Base-by-base conservation (phyloP, 2,113 vertebrate species). In the Podarcis muralis region DNA sequence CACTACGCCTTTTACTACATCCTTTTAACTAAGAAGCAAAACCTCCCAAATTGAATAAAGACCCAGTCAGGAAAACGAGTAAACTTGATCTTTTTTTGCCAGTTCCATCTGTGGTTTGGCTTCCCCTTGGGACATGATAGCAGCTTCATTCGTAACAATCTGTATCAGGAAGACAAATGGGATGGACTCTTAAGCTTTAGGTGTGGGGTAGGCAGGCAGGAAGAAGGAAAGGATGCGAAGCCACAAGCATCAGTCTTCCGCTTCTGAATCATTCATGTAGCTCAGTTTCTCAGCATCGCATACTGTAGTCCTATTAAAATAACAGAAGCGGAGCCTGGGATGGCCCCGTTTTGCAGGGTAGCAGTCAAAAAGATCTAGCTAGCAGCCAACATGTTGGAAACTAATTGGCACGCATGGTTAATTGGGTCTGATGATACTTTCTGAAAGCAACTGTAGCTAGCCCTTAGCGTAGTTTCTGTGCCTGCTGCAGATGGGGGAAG, bases 341-440 rank as follows among this genome's bases (percentile, higher is more conserved):
- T 43, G 74, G 48, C 40, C 75, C 35, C 12, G 1, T 40, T 71
- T 79, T 27, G 6, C 3, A 22, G 43, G 48, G 77, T 22, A 35
- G 48, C 22, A 11, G 30, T 30, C 27, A 6, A 35, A 27, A 18
- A 12, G 30, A 65, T 18, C 20, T 65, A 23, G 9, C 43, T 35
- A 85, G 69, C 83, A 81, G 8, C 53, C 27, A 53, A 15, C 25
- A 25, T 43, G 23, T 18, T 74, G 5, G 37, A 35, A 81, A 85
- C 74, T 62, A 66, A 71, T 89, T 32, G n/a, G 43, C 65, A 40
- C 25, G 13, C 25, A 71, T 23, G 27, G 9, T 22, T 78, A 57
- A 89, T 71, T 71, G n/a, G 43, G 8, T 78, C 75, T 69, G 81
- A 83, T 37, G 15, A 62, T 30, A 48, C 30, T 75, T 88, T 88